These are phyloP conservation scores for Agrochola litura DNA, from an alignment of 2,888 invertebrate genomes.

Conservation along the genomic window DNA sequence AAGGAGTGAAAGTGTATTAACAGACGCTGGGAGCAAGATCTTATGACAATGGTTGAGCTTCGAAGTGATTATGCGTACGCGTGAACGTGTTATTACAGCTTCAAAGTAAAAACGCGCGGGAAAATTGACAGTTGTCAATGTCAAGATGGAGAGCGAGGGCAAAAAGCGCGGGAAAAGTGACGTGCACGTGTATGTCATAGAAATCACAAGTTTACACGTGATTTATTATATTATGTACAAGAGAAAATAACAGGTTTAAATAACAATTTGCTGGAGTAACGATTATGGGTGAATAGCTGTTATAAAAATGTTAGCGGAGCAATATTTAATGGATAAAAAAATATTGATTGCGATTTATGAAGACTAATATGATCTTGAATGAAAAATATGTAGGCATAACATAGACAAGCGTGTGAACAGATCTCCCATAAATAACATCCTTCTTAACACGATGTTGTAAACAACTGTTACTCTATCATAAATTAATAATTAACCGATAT, in stretches of 20 bases:
- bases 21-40: constrained; percentile 62
- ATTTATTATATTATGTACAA: constrained; percentile 23
- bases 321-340: constrained; percentile 18
- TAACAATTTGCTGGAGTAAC: constrained; percentile 12
- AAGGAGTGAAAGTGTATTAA: constrained; percentile 83
- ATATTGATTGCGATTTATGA: constrained; percentile 48
- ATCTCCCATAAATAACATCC: constrained; percentile 27
- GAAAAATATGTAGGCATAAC: constrained; percentile 18
- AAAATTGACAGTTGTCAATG: constrained; percentile 46
- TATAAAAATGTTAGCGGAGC: constrained; percentile 20
- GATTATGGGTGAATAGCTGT: background rate
- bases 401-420: constrained; percentile 35
- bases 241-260: constrained; percentile 42
- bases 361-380: constrained; percentile 24
- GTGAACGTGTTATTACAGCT: constrained; percentile 69
- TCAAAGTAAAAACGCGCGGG: constrained; percentile 60
- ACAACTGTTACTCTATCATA: constrained; percentile 33
- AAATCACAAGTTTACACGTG: constrained; percentile 41
- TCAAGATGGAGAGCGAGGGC: constrained; percentile 45
- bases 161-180: constrained; percentile 57
- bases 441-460: constrained; percentile 23
- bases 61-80: constrained; percentile 69
- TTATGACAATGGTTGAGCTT: constrained; percentile 70
- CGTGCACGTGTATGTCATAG: constrained; percentile 38
- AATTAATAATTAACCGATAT: constrained; percentile 47